A percentile compares a stretch with the other conserved stretches of the same genome.
These are phyloP conservation scores for Silurus glanis DNA, from an alignment of 2,113 vertebrate species.

Conservation along the genomic window DNA sequence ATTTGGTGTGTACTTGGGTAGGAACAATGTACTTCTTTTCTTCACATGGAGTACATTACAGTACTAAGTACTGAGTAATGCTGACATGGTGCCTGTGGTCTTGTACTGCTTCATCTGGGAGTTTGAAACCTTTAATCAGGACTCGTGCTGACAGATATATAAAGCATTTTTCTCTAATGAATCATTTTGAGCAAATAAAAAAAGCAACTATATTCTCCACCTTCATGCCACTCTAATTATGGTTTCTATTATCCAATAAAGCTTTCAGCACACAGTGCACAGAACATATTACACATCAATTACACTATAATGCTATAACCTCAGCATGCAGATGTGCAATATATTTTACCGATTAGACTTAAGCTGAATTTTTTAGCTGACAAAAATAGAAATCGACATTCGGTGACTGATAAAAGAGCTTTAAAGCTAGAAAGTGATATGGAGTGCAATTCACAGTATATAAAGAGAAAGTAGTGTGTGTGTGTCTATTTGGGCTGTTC, in stretches of 20 bases:
- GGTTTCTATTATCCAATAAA: constrained; percentile 35
- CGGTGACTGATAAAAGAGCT: neutral
- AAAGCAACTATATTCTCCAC: constrained; percentile 26
- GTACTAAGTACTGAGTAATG: constrained; percentile 14
- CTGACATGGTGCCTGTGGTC: neutral
- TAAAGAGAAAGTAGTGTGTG: neutral
- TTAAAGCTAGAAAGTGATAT: neutral
- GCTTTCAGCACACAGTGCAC: constrained; percentile 14
- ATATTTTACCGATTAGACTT: neutral
- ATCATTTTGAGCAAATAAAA: constrained; percentile 45
- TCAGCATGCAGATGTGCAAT: neutral
- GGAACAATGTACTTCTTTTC: neutral
- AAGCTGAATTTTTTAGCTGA: neutral
- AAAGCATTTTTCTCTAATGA: constrained; percentile 46
- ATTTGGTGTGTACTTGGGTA: neutral
- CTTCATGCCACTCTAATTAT: constrained; percentile 30
- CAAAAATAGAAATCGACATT: neutral
- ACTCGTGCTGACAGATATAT: constrained; percentile 46
- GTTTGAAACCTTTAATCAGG: constrained; percentile 38
- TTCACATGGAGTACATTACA: neutral
- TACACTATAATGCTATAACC: constrained; percentile 1
- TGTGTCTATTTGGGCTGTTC: constrained; percentile 29
- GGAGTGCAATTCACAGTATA: neutral
- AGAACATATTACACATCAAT: neutral
- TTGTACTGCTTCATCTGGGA: constrained; percentile 9